These are phyloP conservation scores for Nyctibius grandis DNA, from an alignment of 2,797 vertebrate genomes.

Conservation along the genomic window DNA sequence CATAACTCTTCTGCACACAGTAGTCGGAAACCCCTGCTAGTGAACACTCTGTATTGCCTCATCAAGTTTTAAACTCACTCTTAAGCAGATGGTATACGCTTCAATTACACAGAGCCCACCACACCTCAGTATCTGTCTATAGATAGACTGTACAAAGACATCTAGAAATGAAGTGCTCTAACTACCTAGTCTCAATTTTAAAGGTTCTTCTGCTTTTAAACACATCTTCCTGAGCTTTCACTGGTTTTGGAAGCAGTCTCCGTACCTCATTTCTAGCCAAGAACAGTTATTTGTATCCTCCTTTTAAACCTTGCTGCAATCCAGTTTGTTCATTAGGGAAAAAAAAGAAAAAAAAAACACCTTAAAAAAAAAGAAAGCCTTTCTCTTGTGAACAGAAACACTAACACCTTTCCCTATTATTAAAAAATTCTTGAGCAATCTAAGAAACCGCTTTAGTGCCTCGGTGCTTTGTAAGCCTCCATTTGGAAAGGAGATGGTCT, in stretches of 20 bases:
- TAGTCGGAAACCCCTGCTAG: not conserved
- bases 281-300: not conserved
- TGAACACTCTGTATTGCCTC: not conserved
- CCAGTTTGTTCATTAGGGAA: not conserved
- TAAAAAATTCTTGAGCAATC: constrained; percentile 62
- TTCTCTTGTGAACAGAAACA: not conserved
- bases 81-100: not conserved
- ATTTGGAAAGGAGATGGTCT: constrained; percentile 33
- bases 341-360: not conserved
- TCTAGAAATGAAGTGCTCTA: not conserved
- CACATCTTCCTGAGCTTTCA: not conserved
- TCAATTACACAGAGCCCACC: not conserved
- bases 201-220: not conserved
- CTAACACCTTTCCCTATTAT: constrained; percentile 44
- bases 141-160: not conserved
- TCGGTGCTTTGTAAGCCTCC: constrained; percentile 39
- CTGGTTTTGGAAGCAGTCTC: not conserved
- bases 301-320: not conserved
- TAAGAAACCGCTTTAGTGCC: constrained; percentile 1
- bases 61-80: not conserved
- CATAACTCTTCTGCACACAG: not conserved
- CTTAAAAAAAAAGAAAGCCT: not conserved
- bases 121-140: not conserved
- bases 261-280: not conserved
- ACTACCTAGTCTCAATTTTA: not conserved